A percentile compares a stretch with the other conserved stretches of the same genome.
phyloP scores from a whole-genome alignment of 1,140 invertebrate species.

The Drosophila triauraria region DNA sequence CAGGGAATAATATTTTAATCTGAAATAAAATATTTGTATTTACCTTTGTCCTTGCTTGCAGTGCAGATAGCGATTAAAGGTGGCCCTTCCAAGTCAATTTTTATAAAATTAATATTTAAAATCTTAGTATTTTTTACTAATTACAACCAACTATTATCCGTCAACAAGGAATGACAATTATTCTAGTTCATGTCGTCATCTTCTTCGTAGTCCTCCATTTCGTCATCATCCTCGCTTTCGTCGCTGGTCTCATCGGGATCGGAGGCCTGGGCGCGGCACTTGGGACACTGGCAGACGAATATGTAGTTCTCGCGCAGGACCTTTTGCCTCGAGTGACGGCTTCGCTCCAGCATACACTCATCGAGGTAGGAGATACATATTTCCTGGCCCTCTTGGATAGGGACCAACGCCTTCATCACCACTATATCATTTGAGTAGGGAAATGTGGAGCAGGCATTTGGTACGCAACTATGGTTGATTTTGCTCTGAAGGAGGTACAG shows the following conservation, averaged over 20 bases:
- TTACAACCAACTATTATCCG: background rate
- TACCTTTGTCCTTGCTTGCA: too few relatives aligned
- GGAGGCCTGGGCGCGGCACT: conserved; percentile 90
- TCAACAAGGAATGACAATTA: background rate
- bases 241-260: conserved; percentile 94
- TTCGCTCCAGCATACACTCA: conserved; percentile 92
- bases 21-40: too few relatives aligned
- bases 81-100: too few relatives aligned
- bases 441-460: conserved; percentile 95
- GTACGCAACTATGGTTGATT: conserved; percentile 96
- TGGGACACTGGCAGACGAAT: conserved; percentile 88
- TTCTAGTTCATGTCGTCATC: conserved; percentile 72
- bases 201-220: conserved; percentile 69
- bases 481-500: conserved; percentile 94
- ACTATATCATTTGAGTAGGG: conserved; percentile 93
- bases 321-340: conserved; percentile 95
- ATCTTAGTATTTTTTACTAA: background rate
- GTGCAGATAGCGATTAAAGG: too few relatives aligned
- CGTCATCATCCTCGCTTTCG: conserved; percentile 87
- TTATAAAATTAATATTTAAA: too few relatives aligned
- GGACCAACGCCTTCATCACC: conserved; percentile 90
- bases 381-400: conserved; percentile 94
- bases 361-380: conserved; percentile 96
- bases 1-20: too few relatives aligned
- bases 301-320: conserved; percentile 93